Percentiles rank a stretch among this genome's conserved stretches.
Conservation (phyloP, 2,113 vertebrate genomes). For the Felis chaus region DNA sequence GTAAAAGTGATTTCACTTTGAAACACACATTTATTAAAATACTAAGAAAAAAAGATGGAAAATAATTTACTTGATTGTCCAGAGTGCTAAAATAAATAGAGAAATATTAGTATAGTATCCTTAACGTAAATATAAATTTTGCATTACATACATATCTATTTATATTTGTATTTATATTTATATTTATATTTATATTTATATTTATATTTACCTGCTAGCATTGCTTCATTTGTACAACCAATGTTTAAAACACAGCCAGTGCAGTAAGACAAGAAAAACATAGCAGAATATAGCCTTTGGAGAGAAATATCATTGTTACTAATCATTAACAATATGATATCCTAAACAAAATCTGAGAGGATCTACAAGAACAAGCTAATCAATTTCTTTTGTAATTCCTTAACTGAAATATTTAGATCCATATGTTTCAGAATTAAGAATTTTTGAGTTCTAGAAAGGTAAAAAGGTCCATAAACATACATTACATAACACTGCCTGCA, state of each 20-base stretch:
- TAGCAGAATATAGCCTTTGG: neutral
- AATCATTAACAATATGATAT: neutral
- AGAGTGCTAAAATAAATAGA: neutral
- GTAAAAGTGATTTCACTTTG: neutral
- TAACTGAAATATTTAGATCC: neutral
- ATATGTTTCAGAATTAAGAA: neutral
- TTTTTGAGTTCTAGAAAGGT: neutral
- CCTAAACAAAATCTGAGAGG: neutral
- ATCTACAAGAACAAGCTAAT: neutral
- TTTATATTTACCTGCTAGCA: neutral
- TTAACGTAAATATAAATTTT: neutral
- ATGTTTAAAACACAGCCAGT: neutral
- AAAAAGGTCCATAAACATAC: neutral
- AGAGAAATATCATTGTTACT: neutral
- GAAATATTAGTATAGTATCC: neutral
- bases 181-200: neutral
- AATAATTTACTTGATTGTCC: rapidly evolving
- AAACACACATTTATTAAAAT: neutral
- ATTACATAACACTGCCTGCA: neutral
- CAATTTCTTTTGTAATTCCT: neutral
- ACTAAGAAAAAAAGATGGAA: neutral
- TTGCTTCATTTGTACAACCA: neutral
- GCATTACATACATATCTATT: no score
- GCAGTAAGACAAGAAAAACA: neutral
- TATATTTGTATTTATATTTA: no score